Conservation (phyloP, 2,888 invertebrate species). For the Opisthograptis luteolata region DNA sequence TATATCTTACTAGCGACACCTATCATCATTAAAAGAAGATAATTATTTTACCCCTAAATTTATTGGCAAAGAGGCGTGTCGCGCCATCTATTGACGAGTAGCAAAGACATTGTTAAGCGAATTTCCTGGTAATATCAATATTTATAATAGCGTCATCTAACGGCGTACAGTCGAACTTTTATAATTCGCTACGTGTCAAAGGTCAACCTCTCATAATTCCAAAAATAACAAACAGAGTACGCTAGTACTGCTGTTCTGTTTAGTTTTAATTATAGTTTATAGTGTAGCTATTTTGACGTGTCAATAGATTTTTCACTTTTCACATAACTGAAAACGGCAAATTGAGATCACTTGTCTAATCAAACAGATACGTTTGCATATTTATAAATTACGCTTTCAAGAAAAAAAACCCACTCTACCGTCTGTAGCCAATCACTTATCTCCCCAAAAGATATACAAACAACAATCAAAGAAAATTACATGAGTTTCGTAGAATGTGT, state of each 20-base stretch:
- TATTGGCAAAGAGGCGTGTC: neutral
- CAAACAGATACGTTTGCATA: too few species aligned
- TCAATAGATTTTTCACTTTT: too few species aligned
- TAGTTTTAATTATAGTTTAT: neutral
- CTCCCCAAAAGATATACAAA: neutral
- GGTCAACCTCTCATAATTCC: neutral
- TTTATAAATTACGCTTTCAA: too few species aligned
- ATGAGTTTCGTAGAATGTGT: neutral
- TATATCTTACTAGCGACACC: slow-evolving; percentile 1
- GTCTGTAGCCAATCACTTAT: neutral
- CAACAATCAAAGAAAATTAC: neutral
- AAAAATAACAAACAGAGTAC: neutral
- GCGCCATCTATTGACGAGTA: slow-evolving; percentile 55
- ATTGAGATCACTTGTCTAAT: too few species aligned
- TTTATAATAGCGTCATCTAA: slow-evolving; percentile 48
- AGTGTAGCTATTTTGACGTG: neutral
- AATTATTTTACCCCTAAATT: too few species aligned
- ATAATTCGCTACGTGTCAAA: slow-evolving; percentile 7
- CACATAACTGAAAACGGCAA: too few species aligned
- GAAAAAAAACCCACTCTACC: too few species aligned
- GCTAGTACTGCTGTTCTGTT: neutral
- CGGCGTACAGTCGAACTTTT: slow-evolving; percentile 44
- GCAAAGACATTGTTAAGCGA: slow-evolving; percentile 14
- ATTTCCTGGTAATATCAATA: neutral
- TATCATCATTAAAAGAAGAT: neutral